Evolutionary conservation across 2,797 vertebrate species (phyloP), one percentile per base, ranked within the genome.

Genomic region (Thaleichthys pacificus): DNA sequence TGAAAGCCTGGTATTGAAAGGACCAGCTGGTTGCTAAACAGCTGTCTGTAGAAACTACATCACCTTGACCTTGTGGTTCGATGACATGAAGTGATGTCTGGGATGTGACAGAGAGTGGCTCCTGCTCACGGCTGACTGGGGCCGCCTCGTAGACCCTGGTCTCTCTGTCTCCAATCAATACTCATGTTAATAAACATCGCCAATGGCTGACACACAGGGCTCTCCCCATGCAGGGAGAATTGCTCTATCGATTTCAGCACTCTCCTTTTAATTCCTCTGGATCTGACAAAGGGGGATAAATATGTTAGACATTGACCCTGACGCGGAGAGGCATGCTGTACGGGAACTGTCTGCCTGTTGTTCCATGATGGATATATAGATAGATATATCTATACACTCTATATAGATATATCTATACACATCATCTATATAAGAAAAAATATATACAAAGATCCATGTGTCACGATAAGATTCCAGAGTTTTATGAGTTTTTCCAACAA

Each of bases 111-210:
- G 81, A 79, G 79, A 84, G 75, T 88, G 83, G 88, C 86, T 87
- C 86, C 80, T 71, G 80, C 81, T 85, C 81, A 87, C 1, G 11
- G 15, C 81, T 81, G 74, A 26, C 26, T 26, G 38, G 71, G 81
- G 84, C 80, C 74, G 80, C 80, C 76, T 82, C 71, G 56, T 66
- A 62, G 67, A 83, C 81, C 75, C 78, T 30, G 84, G 83, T 85
- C 81, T 28, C 64, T 84, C 84, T 78, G 86, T 85, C 85, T 90
- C 77, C 77, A 86, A 89, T 93, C 91, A 87, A 92, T 92, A 90
- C 77, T 69, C 85, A 87, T 89, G 89, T 90, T 93, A 90, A 92
- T 93, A 91, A 92, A 88, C 82, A 75, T 82, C 77, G 82, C 74
- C 84, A 78, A 84, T 87, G 86, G 86, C 86, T 82, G 86, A 87